Evolutionary conservation across 2,888 invertebrate species (phyloP).

Genomic region (Yponomeuta plumbellus): DNA sequence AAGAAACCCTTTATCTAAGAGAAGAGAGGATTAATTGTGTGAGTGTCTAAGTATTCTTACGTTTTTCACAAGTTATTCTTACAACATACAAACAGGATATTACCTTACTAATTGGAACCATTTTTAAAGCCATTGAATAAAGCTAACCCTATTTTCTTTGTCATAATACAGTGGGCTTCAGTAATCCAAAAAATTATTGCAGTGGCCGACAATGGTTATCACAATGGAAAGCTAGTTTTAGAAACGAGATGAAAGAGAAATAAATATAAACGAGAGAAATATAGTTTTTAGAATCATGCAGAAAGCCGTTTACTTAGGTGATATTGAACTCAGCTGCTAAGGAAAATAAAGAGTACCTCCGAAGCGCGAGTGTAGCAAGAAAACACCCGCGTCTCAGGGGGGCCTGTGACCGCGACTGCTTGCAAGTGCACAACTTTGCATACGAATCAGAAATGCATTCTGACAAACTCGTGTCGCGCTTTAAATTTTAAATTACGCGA

Average conservation of each 20-base stretch:
- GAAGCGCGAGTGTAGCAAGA: not conserved
- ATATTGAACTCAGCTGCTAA: not conserved
- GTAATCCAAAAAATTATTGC: too few species aligned
- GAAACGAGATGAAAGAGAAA: too few species aligned
- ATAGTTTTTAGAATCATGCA: too few species aligned
- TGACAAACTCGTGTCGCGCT: constrained; percentile 22
- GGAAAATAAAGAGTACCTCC: not conserved
- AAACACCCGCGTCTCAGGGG: not conserved
- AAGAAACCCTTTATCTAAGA: not conserved
- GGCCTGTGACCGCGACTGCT: not conserved
- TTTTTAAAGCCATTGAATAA: too few species aligned
- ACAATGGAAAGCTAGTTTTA: too few species aligned
- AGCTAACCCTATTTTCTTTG: too few species aligned
- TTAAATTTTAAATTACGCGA: constrained; percentile 36
- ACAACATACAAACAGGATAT: too few species aligned
- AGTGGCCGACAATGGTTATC: too few species aligned
- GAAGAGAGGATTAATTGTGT: not conserved
- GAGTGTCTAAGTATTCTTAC: not conserved
- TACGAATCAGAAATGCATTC: constrained; percentile 23
- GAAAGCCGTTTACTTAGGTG: not conserved
- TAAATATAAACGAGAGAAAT: too few species aligned
- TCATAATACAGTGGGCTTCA: too few species aligned
- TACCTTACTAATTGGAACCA: too few species aligned
- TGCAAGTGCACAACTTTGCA: constrained; percentile 23
- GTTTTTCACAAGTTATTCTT: too few species aligned